These are phyloP conservation scores for Melitaea cinxia DNA, from an alignment of 1,140 invertebrate genomes.

Conservation along the genomic window DNA sequence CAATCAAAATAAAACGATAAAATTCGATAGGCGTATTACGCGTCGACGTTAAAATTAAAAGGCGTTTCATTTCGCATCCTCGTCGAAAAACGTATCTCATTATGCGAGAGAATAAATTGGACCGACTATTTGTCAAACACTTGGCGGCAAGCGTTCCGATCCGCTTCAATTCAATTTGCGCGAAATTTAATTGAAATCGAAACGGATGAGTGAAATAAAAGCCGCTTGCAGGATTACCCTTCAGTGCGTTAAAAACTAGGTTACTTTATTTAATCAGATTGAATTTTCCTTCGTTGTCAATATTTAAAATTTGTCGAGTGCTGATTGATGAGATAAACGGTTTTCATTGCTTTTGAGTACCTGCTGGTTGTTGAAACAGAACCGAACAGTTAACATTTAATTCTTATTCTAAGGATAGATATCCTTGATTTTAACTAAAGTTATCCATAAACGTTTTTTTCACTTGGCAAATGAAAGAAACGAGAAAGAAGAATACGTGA, in stretches of 20 bases:
- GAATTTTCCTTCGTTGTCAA: constrained; percentile 11
- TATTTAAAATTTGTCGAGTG: constrained; percentile 20
- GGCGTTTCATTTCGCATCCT: constrained; percentile 62
- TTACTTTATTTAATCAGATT: constrained; percentile 25
- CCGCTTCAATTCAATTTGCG: constrained; percentile 70
- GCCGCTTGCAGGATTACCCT: constrained; percentile 54
- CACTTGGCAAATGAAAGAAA: too few species aligned
- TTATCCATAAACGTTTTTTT: too few species aligned
- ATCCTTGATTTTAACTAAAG: too few species aligned
- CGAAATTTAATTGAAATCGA: constrained; percentile 78
- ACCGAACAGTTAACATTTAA: not conserved
- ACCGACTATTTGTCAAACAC: constrained; percentile 77
- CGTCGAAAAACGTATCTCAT: constrained; percentile 71
- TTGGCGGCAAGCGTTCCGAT: constrained; percentile 60
- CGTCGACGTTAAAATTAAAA: constrained; percentile 62
- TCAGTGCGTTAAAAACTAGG: constrained; percentile 42
- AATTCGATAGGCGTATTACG: constrained; percentile 50
- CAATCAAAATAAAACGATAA: not conserved
- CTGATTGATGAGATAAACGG: constrained; percentile 9
- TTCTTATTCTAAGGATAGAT: too few species aligned
- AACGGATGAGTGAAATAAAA: constrained; percentile 63
- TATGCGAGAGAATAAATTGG: constrained; percentile 74
- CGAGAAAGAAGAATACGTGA: too few species aligned
- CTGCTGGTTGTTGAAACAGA: not conserved
- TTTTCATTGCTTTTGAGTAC: constrained; percentile 12